Percentiles rank a stretch among this genome's conserved stretches.
These are phyloP conservation scores for Parauchenoglanis punctatus DNA, from an alignment of 2,797 vertebrate species.

Conservation along the genomic window DNA sequence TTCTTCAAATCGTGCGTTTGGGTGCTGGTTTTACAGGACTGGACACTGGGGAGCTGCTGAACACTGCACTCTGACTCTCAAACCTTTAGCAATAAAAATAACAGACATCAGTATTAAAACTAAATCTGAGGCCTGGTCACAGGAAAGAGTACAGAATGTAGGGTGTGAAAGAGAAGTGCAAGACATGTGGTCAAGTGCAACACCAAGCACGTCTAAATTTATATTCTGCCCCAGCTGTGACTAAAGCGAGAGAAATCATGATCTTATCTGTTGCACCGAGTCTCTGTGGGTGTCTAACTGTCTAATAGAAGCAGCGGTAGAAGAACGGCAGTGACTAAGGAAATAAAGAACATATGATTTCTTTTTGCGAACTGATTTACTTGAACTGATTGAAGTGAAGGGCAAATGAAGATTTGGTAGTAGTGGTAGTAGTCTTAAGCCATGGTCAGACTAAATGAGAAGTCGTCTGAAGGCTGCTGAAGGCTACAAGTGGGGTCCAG, in stretches of 20 bases:
- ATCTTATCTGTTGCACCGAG: neutral
- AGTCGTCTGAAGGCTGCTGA: neutral
- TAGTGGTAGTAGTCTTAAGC: neutral
- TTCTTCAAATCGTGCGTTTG: neutral
- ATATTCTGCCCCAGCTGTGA: neutral
- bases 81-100: neutral
- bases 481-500: neutral
- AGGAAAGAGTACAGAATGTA: neutral
- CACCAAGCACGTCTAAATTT: constrained; percentile 19
- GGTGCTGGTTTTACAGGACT: neutral
- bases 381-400: neutral
- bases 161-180: neutral
- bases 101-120: neutral
- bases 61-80: neutral
- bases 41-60: neutral
- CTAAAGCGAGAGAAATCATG: neutral
- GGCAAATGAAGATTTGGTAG: neutral
- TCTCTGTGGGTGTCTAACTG: neutral
- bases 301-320: neutral
- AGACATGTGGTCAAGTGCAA: constrained; percentile 28
- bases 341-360: neutral
- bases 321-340: neutral
- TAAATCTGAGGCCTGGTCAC: constrained; percentile 23
- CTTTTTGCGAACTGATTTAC: constrained; percentile 1
- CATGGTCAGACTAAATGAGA: neutral